These are phyloP conservation scores for Sitta europaea DNA, from an alignment of 2,113 vertebrate genomes.

Conservation along the genomic window DNA sequence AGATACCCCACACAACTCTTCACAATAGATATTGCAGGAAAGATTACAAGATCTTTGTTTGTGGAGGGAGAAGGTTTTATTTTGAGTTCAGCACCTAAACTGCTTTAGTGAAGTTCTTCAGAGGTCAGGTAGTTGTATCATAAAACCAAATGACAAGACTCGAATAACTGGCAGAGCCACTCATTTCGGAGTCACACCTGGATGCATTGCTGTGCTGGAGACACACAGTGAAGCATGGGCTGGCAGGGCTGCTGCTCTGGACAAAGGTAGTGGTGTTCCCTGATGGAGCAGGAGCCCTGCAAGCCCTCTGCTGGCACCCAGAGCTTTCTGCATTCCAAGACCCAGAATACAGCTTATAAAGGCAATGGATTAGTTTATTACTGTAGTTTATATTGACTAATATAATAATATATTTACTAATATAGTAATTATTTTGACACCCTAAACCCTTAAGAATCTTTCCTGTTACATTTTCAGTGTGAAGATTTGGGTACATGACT, in stretches of 20 bases:
- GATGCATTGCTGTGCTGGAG: neutral
- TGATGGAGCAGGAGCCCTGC: neutral
- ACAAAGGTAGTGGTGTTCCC: neutral
- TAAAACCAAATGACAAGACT: neutral
- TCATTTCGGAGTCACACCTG: neutral
- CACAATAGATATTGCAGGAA: neutral
- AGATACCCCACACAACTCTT: neutral
- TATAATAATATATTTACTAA: too few relatives aligned
- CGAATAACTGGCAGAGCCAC: neutral
- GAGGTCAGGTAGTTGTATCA: neutral
- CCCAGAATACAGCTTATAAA: neutral
- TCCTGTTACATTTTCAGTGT: neutral
- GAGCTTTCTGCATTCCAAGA: neutral
- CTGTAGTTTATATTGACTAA: too few relatives aligned
- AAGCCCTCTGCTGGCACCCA: constrained; percentile 4
- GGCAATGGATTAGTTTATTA: neutral
- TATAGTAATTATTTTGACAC: neutral
- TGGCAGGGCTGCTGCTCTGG: accelerated
- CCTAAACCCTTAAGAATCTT: neutral
- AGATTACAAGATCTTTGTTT: neutral
- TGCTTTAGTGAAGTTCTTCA: neutral
- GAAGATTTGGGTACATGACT: neutral
- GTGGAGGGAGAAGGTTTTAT: neutral
- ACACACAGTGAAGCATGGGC: accelerated
- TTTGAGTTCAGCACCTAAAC: neutral